Conservation (phyloP, 2,113 vertebrate species). For the Malaclemys terrapin region DNA sequence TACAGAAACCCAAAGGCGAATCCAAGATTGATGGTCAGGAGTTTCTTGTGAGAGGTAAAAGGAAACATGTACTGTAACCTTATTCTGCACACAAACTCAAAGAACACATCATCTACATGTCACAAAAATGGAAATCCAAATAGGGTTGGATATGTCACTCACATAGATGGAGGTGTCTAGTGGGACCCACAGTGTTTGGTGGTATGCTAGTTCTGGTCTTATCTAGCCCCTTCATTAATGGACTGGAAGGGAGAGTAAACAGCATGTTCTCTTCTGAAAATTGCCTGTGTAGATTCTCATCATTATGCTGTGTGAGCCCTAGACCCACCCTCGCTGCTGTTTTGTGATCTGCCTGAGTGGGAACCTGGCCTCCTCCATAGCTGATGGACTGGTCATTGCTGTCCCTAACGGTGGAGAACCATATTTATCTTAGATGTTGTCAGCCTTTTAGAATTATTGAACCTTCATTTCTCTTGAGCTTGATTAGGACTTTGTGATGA, state of each 20-base stretch:
- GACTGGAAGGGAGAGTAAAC: not conserved
- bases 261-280: not conserved
- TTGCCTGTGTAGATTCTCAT: not conserved
- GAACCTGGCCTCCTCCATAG: not conserved
- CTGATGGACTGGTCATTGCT: not conserved
- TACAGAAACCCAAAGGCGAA: slow-evolving; percentile 93
- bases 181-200: not conserved
- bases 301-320: not conserved
- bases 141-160: not conserved
- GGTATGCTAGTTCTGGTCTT: not conserved
- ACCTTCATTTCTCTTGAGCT: not conserved
- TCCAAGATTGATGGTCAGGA: slow-evolving; percentile 92
- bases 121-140: not conserved
- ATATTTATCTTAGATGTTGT: not conserved
- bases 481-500: too few relatives aligned
- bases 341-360: not conserved
- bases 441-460: not conserved
- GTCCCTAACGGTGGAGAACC: not conserved
- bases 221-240: not conserved
- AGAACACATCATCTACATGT: not conserved
- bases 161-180: not conserved
- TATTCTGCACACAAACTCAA: not conserved
- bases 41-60: slow-evolving; percentile 90
- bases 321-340: not conserved
- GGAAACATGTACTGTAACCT: not conserved